Evolutionary conservation across 37 sponge, comb jelly and placozoan genomes (phyloP).

Genomic region (Petrosia ficiformis): DNA sequence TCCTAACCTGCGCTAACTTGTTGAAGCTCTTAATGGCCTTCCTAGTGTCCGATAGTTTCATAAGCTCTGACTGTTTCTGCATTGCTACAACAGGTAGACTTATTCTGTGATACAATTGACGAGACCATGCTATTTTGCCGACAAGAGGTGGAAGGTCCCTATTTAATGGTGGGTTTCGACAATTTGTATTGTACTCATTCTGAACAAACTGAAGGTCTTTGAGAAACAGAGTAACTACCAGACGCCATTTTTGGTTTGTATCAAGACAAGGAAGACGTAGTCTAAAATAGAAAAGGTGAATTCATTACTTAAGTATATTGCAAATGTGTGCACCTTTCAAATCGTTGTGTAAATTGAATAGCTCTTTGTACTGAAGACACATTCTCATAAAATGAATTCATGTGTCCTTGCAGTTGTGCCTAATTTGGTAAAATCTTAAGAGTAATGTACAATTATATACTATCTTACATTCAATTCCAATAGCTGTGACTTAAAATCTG

Average conservation of each 20-base stretch:
- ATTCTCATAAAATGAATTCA: conserved; percentile 45
- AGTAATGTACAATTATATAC: neutral
- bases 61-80: conserved; percentile 45
- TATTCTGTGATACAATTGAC: conserved; percentile 91
- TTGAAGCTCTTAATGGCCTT: conserved; percentile 91
- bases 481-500: conserved; percentile 79
- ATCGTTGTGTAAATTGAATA: conserved; percentile 47
- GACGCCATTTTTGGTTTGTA: conserved; percentile 54
- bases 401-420: conserved; percentile 48
- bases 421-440: neutral
- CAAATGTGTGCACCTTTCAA: conserved; percentile 26
- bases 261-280: conserved; percentile 71
- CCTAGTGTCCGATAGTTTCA: conserved; percentile 74
- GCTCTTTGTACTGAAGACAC: conserved; percentile 55
- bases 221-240: conserved; percentile 54
- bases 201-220: conserved; percentile 80
- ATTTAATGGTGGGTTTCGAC: conserved; percentile 81
- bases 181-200: conserved; percentile 79
- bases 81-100: conserved; percentile 75
- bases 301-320: neutral
- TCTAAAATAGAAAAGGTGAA: conserved; percentile 26
- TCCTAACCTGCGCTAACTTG: conserved; percentile 55
- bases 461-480: conserved; percentile 58
- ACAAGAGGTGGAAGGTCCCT: conserved; percentile 93
- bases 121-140: conserved; percentile 92